Evolutionary conservation across 2,888 invertebrate species (phyloP).

Genomic region (Macrosiphum euphorbiae): DNA sequence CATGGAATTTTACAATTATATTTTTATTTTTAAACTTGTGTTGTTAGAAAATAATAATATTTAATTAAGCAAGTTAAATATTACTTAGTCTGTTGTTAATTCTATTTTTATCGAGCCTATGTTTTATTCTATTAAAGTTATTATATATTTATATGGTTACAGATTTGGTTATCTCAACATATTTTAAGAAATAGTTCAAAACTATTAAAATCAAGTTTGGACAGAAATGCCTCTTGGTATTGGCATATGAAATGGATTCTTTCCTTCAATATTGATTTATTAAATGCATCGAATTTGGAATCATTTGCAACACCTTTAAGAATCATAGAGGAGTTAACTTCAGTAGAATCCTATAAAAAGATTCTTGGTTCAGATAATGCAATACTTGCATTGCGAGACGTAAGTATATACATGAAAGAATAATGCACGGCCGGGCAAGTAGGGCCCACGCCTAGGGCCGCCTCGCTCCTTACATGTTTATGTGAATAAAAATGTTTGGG

Average conservation of each 20-base stretch:
- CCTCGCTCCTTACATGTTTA: too few relatives aligned
- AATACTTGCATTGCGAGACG: slow-evolving; percentile 52
- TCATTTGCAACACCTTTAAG: slow-evolving; percentile 82
- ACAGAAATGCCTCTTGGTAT: slow-evolving; percentile 70
- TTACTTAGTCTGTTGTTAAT: not conserved
- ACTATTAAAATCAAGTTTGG: slow-evolving; percentile 64
- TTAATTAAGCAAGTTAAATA: not conserved
- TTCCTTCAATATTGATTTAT: slow-evolving; percentile 67
- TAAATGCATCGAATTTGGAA: slow-evolving; percentile 69
- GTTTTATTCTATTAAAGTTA: not conserved
- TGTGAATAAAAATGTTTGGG: too few relatives aligned
- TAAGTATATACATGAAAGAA: slow-evolving; percentile 9
- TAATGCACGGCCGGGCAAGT: too few relatives aligned
- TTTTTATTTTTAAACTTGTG: not conserved
- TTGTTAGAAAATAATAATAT: not conserved
- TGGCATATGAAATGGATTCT: slow-evolving; percentile 71
- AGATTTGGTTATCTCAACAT: slow-evolving; percentile 65
- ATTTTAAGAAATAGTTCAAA: slow-evolving; percentile 58
- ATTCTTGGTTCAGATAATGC: slow-evolving; percentile 58
- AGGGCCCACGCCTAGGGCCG: too few relatives aligned
- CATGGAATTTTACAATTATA: not conserved
- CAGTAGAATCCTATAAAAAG: slow-evolving; percentile 69
- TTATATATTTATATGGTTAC: slow-evolving; percentile 2
- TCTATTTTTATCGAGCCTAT: not conserved
- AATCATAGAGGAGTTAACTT: slow-evolving; percentile 83